Conservation (phyloP, 1,140 invertebrate genomes). For the Campoletis sonorensis region DNA sequence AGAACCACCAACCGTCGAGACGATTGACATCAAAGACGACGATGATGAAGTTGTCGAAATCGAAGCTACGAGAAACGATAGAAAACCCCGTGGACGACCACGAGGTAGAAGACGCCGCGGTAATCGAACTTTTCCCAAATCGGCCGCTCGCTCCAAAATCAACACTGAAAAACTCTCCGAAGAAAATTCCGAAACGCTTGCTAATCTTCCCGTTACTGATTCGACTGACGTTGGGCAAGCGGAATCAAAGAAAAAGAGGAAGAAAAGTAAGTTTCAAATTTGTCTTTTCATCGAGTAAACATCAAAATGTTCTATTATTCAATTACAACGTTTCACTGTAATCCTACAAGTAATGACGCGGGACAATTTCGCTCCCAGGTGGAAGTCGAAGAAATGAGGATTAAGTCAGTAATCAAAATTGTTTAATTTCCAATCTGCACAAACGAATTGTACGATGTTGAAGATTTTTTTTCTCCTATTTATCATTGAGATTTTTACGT, state of each 20-base stretch:
- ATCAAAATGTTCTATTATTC: too few species aligned
- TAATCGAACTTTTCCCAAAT: conserved; percentile 8
- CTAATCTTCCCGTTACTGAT: not conserved
- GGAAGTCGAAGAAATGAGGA: too few species aligned
- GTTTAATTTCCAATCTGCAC: too few species aligned
- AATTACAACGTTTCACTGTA: not conserved
- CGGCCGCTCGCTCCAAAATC: conserved; percentile 27
- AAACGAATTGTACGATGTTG: too few species aligned
- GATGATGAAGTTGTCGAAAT: conserved; percentile 53
- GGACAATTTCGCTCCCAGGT: too few species aligned
- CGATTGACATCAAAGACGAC: conserved; percentile 41
- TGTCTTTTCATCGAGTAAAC: too few species aligned
- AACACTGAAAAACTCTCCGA: conserved; percentile 40
- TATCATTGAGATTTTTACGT: too few species aligned
- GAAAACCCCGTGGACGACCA: conserved; percentile 65
- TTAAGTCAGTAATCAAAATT: too few species aligned
- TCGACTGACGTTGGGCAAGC: not conserved
- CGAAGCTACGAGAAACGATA: conserved; percentile 47
- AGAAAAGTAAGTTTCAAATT: conserved; percentile 42
- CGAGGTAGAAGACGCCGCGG: conserved; percentile 66
- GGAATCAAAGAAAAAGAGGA: conserved; percentile 54
- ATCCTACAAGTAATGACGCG: too few species aligned
- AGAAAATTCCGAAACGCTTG: conserved; percentile 48
- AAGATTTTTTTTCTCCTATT: too few species aligned
- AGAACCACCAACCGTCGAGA: conserved; percentile 31